Percentiles rank a stretch among this genome's conserved stretches.
Conservation (phyloP, 2,888 invertebrate genomes). For the Volucella zonaria region DNA sequence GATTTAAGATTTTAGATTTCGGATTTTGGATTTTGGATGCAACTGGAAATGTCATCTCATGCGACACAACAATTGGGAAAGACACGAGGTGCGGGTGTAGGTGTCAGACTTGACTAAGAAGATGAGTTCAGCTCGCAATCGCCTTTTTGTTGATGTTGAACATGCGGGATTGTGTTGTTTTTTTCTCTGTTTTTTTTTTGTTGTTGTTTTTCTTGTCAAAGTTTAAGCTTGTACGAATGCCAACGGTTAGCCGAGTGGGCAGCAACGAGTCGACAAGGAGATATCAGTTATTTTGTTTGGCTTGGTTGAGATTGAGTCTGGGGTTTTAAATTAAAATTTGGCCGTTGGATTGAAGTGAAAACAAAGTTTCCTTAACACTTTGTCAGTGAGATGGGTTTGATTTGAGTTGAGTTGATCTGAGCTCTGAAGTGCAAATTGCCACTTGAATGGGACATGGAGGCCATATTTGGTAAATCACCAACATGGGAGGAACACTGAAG, state of each 20-base stretch:
- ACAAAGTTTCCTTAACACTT: neutral
- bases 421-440: slow-evolving; percentile 23
- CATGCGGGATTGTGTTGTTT: slow-evolving; percentile 67
- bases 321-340: slow-evolving; percentile 48
- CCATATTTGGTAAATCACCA: no score
- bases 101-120: slow-evolving; percentile 26
- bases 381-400: neutral
- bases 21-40: slow-evolving; percentile 45
- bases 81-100: slow-evolving; percentile 51
- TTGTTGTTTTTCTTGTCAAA: slow-evolving; percentile 27
- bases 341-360: neutral
- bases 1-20: neutral
- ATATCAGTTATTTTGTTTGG: slow-evolving; percentile 52
- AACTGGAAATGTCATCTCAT: slow-evolving; percentile 66
- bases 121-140: slow-evolving; percentile 68
- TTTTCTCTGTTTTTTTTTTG: slow-evolving; percentile 38
- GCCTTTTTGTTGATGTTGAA: slow-evolving; percentile 63
- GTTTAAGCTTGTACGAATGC: neutral
- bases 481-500: no score
- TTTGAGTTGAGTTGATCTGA: neutral
- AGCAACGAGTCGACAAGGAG: slow-evolving; percentile 19
- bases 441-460: neutral
- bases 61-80: slow-evolving; percentile 3
- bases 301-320: neutral
- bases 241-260: slow-evolving; percentile 61